A percentile compares a stretch with the other conserved stretches of the same genome.
These are phyloP conservation scores for Ranitomeya imitator DNA, from an alignment of 2,113 vertebrate species.

Conservation along the genomic window DNA sequence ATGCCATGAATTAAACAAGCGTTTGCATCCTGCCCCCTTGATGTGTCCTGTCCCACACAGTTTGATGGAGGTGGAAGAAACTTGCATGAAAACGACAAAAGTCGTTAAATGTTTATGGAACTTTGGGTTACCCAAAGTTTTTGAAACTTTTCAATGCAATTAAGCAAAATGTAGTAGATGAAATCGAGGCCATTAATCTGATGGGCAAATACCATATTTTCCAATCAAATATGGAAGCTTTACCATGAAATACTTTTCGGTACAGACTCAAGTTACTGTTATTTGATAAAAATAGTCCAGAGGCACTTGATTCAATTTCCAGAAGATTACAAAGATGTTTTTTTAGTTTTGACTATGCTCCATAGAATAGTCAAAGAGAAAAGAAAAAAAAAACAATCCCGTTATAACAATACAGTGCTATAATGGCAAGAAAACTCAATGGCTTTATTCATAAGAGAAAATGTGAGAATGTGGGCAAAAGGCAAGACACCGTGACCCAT, in stretches of 20 bases:
- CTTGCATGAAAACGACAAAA: no score
- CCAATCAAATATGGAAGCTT: neutral
- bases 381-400: neutral
- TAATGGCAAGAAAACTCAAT: neutral
- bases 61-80: no score
- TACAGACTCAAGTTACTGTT: neutral
- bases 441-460: neutral
- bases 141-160: no score
- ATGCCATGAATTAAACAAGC: no score
- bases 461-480: neutral
- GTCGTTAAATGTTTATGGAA: no score
- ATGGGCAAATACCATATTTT: neutral
- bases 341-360: neutral
- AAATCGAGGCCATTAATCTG: no score
- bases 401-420: neutral
- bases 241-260: no score
- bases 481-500: neutral
- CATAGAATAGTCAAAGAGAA: neutral
- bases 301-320: constrained; percentile 24
- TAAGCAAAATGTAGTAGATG: no score
- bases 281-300: constrained; percentile 37
- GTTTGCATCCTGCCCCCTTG: no score
- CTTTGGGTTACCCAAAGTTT: no score
- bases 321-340: constrained; percentile 17
- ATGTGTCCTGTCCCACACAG: no score